These are phyloP conservation scores for Irena cyanogastra DNA, from an alignment of 2,113 vertebrate species.

Conservation along the genomic window DNA sequence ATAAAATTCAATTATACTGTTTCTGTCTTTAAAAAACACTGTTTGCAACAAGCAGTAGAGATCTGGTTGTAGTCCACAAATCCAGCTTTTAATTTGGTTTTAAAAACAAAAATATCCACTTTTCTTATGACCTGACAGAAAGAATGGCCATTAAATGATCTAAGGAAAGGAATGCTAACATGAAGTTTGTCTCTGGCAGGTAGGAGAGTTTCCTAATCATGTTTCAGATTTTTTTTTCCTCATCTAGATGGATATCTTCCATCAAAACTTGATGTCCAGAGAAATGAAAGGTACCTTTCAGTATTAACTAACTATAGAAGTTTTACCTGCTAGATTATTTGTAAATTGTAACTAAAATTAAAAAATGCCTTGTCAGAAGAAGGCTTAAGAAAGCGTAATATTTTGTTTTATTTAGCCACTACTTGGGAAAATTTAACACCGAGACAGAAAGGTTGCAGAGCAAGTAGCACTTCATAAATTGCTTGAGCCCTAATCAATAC, in stretches of 20 bases:
- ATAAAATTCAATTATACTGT: not conserved
- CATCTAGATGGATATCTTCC: constrained; percentile 27
- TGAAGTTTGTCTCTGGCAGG: not conserved
- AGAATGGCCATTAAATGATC: not conserved
- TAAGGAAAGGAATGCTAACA: constrained; percentile 44
- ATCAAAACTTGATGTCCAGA: constrained; percentile 50
- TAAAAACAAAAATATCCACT: not conserved
- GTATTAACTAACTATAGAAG: constrained; percentile 57
- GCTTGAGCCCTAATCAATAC: constrained; percentile 80
- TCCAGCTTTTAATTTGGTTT: constrained; percentile 19
- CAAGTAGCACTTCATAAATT: constrained; percentile 80
- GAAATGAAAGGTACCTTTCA: constrained; percentile 45
- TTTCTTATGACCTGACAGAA: not conserved
- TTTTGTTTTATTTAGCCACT: constrained; percentile 74
- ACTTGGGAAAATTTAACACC: constrained; percentile 75
- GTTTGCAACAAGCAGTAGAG: not conserved
- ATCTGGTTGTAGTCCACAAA: not conserved
- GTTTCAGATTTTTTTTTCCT: constrained; percentile 13
- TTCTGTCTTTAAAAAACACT: not conserved
- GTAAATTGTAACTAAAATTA: constrained; percentile 49
- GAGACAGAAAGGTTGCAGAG: constrained; percentile 69
- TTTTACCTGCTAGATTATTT: constrained; percentile 68
- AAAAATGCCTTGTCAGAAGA: constrained; percentile 61
- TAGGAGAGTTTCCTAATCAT: constrained; percentile 19
- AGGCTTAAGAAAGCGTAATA: constrained; percentile 60